Base-by-base conservation (phyloP, 2,113 vertebrate species). In the Loxodonta africana region DNA sequence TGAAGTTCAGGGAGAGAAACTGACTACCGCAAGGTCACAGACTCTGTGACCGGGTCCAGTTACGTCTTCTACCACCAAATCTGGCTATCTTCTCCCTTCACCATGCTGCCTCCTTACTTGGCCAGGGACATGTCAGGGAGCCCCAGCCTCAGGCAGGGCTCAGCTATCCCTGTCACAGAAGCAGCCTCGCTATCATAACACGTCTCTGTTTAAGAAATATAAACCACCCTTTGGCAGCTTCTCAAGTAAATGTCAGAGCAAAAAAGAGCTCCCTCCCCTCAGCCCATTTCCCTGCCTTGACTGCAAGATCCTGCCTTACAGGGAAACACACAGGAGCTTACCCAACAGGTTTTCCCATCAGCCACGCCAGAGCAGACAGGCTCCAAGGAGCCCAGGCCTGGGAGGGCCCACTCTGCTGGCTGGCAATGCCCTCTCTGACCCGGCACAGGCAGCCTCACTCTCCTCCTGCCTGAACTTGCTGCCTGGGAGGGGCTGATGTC, bases 381-480 rank as follows among this genome's bases (percentile, higher is more conserved):
- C 60, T 81, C 28, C n/a, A 5, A 85, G 60, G 88, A 97, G 91
- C 81, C 95, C 92, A 76, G 85, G 48, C 87, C 73, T 88, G 89
- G 90, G 84, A 92, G 63, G 88, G 20, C 67, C 88, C 82, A 41
- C 78, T 89, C 88, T 93, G 20, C 62, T 2, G 33, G 73, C 78
- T 84, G 94, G 76, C 91, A n/a, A 44, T 94, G 97, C n/a, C 73
- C 97, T 77, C 83, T 41, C n/a, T 98, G 98, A 95, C 98, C 97
- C 53, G 0, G 12, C 78, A 25, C 46, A 44, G 57, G 93, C 63
- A 2, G 6, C 7, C 17, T 83, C 91, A 92, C 11, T 94, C 1
- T 85, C 4, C 86, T 98, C 98, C 96, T 99, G 98, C 97, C 96
- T 88, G 41, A 95, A 97, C 98, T 97, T 98, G 84, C 98, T 69